Evolutionary conservation across 2,113 vertebrate species (phyloP), one percentile per base, ranked within the genome.

Genomic region (Aspiorhynchus laticeps): DNA sequence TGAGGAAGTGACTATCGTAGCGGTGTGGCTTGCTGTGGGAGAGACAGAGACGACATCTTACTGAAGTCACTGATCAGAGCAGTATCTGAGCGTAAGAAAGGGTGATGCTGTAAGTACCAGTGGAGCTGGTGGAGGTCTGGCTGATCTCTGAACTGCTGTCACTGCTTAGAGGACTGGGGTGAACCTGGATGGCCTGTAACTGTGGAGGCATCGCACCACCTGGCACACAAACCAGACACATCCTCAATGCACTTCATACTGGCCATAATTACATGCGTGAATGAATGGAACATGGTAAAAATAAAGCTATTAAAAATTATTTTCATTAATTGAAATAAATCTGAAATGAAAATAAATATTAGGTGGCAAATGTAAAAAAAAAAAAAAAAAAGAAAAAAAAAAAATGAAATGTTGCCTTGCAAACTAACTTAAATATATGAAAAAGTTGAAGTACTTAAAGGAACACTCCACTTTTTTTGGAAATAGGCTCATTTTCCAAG

Each of bases 161-260:
- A n/a, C 75, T 92, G 89, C 93, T 93, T 90, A 96, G 96, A 0
- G 94, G 93, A 91, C 95, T 95, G 90, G 96, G 91, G 91, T 97
- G 97, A 56, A 98, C 96, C 91, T 97, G 97, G 90, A 98, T 96
- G 12, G 96, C 93, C 91, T 97, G 97, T 43, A 98, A 95, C 89
- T 97, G 96, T 93, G 97, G 97, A 87, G 97, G 92, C 91, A 98
- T 93, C 77, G 95, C 93, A 12, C 95, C 95, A 88, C 97, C 97
- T 98, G 89, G 85, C 15, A 53, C 2, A 83, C 38, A 85, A 38
- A 84, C 11, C 21, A 87, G n/a, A 86, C 77, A 12, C 41, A 56
- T 5, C 24, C 28, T 61, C 3, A 87, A 14, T 11, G 15, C 7
- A 9, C 24, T 31, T 38, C 15, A 51, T 17, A 77, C 0, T 31